phyloP scores from a whole-genome alignment of 2,888 invertebrate species.

The Nowickia ferox region DNA sequence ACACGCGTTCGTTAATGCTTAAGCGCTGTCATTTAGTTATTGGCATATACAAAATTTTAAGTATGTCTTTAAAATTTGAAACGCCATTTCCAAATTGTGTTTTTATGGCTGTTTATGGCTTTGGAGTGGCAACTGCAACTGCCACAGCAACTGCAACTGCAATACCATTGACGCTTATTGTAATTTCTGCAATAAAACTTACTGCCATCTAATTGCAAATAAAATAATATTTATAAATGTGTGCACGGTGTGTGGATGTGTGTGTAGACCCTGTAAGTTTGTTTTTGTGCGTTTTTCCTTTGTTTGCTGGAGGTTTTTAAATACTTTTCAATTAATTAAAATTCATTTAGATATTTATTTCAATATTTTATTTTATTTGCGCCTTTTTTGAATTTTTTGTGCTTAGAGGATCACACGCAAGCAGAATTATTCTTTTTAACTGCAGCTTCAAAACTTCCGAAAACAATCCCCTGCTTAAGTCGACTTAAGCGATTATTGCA shows the following conservation, averaged over 20 bases:
- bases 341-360: neutral
- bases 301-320: conserved; percentile 40
- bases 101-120: conserved; percentile 13
- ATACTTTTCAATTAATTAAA: conserved; percentile 46
- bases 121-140: conserved; percentile 42
- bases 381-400: too few species aligned
- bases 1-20: conserved; percentile 67
- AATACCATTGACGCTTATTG: neutral
- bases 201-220: too few species aligned
- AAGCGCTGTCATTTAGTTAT: conserved; percentile 62
- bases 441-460: too few species aligned
- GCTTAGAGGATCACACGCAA: too few species aligned
- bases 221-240: neutral
- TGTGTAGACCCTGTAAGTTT: too few species aligned
- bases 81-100: conserved; percentile 6
- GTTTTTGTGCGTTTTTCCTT: conserved; percentile 13
- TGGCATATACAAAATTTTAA: conserved; percentile 41
- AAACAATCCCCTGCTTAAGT: too few species aligned
- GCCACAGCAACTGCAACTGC: neutral
- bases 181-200: conserved; percentile 26
- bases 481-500: too few species aligned
- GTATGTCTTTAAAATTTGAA: conserved; percentile 28
- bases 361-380: too few species aligned
- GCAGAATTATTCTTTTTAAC: too few species aligned
- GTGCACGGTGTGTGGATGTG: neutral